phyloP scores from a whole-genome alignment of 2,113 vertebrate species.

The Variabilichromis moorii region DNA sequence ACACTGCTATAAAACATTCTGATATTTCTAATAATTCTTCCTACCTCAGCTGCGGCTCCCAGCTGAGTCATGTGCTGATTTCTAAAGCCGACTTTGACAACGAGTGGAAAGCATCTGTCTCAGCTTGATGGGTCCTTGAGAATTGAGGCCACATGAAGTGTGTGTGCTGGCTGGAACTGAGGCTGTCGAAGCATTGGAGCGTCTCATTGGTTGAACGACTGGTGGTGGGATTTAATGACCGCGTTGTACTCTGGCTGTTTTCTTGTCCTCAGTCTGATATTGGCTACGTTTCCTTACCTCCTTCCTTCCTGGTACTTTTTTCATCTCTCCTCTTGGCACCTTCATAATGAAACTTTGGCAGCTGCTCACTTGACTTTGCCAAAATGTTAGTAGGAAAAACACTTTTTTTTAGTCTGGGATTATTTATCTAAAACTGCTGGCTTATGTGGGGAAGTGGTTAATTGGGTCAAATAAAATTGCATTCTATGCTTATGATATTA shows the following conservation, averaged over 20 bases:
- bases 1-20: background rate
- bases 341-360: background rate
- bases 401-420: background rate
- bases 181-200: background rate
- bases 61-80: slow-evolving; percentile 9
- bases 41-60: background rate
- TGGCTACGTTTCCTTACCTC: background rate
- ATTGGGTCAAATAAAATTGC: background rate
- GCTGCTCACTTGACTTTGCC: background rate
- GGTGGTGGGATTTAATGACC: background rate
- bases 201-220: background rate
- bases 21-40: background rate
- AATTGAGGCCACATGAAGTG: slow-evolving; percentile 4
- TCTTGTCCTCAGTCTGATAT: background rate
- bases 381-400: background rate
- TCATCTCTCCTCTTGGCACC: background rate
- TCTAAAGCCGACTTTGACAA: slow-evolving; percentile 2
- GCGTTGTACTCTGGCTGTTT: background rate
- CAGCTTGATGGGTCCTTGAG: slow-evolving; percentile 5
- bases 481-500: background rate
- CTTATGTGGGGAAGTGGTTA: background rate
- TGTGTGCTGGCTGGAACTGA: background rate
- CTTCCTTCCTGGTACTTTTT: background rate
- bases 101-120: slow-evolving; percentile 28
- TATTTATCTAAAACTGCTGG: background rate